Evolutionary conservation across 1,140 invertebrate species (phyloP), one percentile per base, ranked within the genome.

Genomic region (Nasonia giraulti): DNA sequence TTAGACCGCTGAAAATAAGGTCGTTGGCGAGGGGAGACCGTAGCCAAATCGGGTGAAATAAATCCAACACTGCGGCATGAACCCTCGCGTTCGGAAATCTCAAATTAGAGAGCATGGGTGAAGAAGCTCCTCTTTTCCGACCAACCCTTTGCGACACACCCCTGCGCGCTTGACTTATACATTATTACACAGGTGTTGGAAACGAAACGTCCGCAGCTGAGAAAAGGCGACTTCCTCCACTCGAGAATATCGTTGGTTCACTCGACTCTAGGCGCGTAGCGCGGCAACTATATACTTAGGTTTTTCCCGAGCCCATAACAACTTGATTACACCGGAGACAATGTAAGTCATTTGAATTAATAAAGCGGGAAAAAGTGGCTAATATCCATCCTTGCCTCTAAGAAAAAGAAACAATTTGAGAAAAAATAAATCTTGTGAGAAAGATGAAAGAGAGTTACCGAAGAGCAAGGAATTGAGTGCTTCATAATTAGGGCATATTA

Each of bases 401-500:
- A 66, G 12, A 78, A 78, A 79, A 33, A 62, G 17, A 55, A 3
- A 50, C 27, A 71, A 69, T 73, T 33, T 7, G 17, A 50, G 47
- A 80, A 80, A 47, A 40, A 50, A 80, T 73, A 73, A 73, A 80
- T 80, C 80, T 74, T 5, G 44, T 23, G 55, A 62, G 17, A 82
- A 73, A 74, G 71, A 82, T 82, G 80, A 82, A 55, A 82, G 55
- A 62, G 55, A 62, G 55, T 62, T 55, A 82, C 68, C 80, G 62
- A 40, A 40, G 33, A 31, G 20, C 40, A 4, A 71, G 17, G 73
- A 74, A 76, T 83, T 44, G 81, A 83, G 73, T 12, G 74, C 31
- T 83, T 83, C 44, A 76, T 83, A 83, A 83, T 83, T 83, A 76
- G 81, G 40, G 12, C 55, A 76, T 62, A 62, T 83, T 76, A 76